phyloP scores from a whole-genome alignment of 2,797 vertebrate species.

The Sebastes baramenuke region DNA sequence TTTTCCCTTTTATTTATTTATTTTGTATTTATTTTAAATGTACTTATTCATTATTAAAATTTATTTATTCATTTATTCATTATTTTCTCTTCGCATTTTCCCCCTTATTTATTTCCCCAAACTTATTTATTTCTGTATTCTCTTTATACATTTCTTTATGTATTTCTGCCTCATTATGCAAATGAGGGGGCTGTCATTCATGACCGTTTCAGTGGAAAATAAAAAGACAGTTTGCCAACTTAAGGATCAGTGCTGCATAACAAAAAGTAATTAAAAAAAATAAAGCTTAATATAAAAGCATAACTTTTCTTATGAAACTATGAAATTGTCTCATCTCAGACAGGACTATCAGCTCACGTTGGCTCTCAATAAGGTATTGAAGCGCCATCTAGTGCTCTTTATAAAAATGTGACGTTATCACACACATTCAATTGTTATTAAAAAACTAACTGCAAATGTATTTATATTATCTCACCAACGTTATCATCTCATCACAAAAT shows the following conservation, averaged over 20 bases:
- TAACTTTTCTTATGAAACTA: neutral
- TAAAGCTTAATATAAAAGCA: neutral
- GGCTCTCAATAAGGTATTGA: constrained; percentile 8
- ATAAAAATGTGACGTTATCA: neutral
- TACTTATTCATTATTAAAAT: too few relatives aligned
- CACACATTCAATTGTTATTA: neutral
- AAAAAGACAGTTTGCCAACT: neutral
- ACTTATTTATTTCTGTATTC: too few relatives aligned
- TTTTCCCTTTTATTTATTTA: too few relatives aligned
- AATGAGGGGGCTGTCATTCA: neutral
- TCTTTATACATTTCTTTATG: too few relatives aligned
- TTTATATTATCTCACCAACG: neutral
- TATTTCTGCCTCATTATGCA: too few relatives aligned
- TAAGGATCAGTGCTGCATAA: neutral
- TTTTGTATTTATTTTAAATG: too few relatives aligned
- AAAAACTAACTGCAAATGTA: neutral
- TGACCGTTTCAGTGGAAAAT: neutral
- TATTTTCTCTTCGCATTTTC: rapidly evolving
- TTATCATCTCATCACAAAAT: neutral
- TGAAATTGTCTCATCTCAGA: neutral
- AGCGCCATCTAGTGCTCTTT: constrained; percentile 68
- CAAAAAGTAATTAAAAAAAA: neutral
- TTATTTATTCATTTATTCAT: too few relatives aligned
- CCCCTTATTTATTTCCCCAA: too few relatives aligned
- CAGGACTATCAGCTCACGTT: neutral